Percentiles rank a stretch among this genome's conserved stretches.
Conservation (phyloP, 2,888 invertebrate genomes). For the Platypus cylindrus region DNA sequence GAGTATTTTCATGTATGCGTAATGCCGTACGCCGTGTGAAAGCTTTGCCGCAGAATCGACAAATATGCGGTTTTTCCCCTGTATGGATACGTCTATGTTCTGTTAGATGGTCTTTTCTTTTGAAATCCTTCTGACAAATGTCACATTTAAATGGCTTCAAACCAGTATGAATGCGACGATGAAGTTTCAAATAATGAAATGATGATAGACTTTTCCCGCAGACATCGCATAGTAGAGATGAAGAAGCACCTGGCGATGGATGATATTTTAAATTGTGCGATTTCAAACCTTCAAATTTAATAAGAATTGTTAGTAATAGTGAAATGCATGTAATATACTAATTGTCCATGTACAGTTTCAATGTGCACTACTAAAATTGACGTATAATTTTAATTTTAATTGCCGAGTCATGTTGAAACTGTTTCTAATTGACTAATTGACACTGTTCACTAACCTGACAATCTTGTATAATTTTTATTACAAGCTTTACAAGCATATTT, state of each 20-base stretch:
- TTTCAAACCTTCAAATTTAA: too few species aligned
- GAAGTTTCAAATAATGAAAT: conserved; percentile 39
- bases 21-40: conserved; percentile 47
- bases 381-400: too few species aligned
- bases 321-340: too few species aligned
- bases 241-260: conserved; percentile 29
- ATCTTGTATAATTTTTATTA: too few species aligned
- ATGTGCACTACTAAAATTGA: background rate
- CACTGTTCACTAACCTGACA: too few species aligned
- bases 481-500: too few species aligned
- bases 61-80: conserved; percentile 48
- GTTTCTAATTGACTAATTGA: too few species aligned
- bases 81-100: conserved; percentile 47
- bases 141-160: conserved; percentile 36
- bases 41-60: conserved; percentile 46
- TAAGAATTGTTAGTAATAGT: too few species aligned
- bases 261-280: conserved; percentile 33
- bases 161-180: conserved; percentile 41
- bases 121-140: conserved; percentile 40
- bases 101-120: conserved; percentile 45
- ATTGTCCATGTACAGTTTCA: too few species aligned
- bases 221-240: conserved; percentile 42
- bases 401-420: too few species aligned
- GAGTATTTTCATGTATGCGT: conserved; percentile 47
- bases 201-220: conserved; percentile 43